phyloP scores from a whole-genome alignment of 2,113 vertebrate genomes.

The Paradoxurus hermaphroditus region DNA sequence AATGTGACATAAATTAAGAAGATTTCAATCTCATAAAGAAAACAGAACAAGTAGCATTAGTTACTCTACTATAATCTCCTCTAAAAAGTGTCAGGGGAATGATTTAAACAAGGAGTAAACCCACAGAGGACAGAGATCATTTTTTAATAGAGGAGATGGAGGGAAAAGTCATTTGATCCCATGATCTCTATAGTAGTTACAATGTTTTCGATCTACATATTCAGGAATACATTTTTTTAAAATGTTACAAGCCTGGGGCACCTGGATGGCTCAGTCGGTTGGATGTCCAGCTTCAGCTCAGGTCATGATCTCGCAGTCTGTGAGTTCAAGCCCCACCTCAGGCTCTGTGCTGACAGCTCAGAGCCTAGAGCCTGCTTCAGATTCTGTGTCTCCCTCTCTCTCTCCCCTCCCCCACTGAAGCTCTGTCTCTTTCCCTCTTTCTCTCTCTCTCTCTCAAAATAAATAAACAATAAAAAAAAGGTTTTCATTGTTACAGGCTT shows the following conservation, averaged over 20 bases:
- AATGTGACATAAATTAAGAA: neutral
- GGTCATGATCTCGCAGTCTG: too few relatives aligned
- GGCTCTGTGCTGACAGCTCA: too few relatives aligned
- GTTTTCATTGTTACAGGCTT: neutral
- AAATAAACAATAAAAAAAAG: too few relatives aligned
- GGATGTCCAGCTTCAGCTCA: too few relatives aligned
- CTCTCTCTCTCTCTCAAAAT: too few relatives aligned
- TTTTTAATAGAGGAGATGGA: neutral
- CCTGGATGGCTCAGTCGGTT: too few relatives aligned
- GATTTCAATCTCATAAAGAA: neutral
- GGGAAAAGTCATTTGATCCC: neutral
- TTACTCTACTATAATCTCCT: neutral
- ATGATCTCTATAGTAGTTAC: neutral
- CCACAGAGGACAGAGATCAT: neutral
- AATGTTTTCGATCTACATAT: neutral
- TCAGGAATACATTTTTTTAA: neutral
- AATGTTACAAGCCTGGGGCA: too few relatives aligned
- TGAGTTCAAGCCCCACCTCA: too few relatives aligned
- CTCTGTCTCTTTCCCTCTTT: too few relatives aligned
- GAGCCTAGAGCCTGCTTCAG: too few relatives aligned
- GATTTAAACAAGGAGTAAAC: neutral
- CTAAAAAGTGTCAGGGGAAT: neutral
- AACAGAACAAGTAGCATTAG: neutral
- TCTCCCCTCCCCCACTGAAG: too few relatives aligned
- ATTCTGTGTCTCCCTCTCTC: too few relatives aligned